Conservation (phyloP, 2,888 invertebrate species). For the Leucophora obtusa region DNA sequence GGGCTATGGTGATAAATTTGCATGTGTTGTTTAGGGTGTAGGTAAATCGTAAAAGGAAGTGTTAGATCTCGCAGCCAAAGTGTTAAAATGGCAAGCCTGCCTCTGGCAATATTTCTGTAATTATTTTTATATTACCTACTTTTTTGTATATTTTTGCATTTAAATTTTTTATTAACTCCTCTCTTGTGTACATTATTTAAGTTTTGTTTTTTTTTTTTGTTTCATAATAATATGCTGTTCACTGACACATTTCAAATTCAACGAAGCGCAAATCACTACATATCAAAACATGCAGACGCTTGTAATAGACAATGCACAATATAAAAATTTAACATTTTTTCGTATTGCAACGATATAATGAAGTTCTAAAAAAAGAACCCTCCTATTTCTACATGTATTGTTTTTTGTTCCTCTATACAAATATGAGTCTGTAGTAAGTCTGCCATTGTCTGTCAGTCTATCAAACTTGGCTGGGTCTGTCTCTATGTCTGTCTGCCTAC, state of each 20-base stretch:
- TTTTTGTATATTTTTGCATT: slow-evolving; percentile 21
- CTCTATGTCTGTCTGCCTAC: slow-evolving; percentile 42
- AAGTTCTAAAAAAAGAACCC: slow-evolving; percentile 47
- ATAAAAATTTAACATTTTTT: slow-evolving; percentile 17
- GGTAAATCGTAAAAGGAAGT: too few species aligned
- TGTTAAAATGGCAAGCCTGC: too few species aligned
- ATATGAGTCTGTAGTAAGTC: slow-evolving; percentile 53
- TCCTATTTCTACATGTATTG: slow-evolving; percentile 30
- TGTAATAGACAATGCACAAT: slow-evolving; percentile 8
- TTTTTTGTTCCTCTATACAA: neutral
- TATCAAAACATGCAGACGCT: slow-evolving; percentile 32
- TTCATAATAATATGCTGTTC: slow-evolving; percentile 55
- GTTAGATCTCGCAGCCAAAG: too few species aligned
- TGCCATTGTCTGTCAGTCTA: slow-evolving; percentile 30
- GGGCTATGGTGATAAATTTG: too few species aligned
- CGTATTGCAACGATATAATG: slow-evolving; percentile 41
- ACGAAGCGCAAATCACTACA: slow-evolving; percentile 57
- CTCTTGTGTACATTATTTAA: slow-evolving; percentile 31
- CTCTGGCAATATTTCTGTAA: slow-evolving; percentile 5
- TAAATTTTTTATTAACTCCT: slow-evolving; percentile 47
- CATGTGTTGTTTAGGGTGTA: too few species aligned
- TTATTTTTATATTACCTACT: neutral
- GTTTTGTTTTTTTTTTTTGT: slow-evolving; percentile 29
- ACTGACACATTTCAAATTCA: slow-evolving; percentile 65
- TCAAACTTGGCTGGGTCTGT: neutral